Conservation (phyloP, 2,888 invertebrate genomes). For the Xylota segnis region DNA sequence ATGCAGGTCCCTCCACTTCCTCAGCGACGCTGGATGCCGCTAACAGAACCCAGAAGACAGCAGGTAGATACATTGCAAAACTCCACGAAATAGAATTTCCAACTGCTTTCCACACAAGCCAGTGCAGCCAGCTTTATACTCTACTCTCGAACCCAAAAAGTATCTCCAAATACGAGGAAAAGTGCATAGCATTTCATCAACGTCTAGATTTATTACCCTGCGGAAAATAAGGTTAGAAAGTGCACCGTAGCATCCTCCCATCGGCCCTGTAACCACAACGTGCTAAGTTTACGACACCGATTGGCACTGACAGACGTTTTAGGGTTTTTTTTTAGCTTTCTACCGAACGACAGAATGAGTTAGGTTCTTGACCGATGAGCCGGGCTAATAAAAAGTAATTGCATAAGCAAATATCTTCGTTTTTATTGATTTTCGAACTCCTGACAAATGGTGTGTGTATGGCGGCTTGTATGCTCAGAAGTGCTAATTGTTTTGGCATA, state of each 20-base stretch:
- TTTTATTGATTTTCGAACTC: background rate
- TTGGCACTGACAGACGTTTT: no score
- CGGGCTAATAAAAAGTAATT: background rate
- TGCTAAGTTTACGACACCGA: no score
- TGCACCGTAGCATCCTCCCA: no score
- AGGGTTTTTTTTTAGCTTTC: background rate
- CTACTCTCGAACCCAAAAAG: background rate
- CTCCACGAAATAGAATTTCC: background rate
- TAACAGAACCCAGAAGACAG: background rate
- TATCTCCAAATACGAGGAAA: background rate
- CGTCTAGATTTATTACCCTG: background rate
- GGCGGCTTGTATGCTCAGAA: no score
- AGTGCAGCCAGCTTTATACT: background rate
- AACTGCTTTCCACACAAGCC: background rate
- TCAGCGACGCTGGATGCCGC: no score
- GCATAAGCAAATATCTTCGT: background rate
- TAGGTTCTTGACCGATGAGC: conserved; percentile 1
- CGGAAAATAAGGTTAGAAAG: no score
- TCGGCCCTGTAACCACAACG: no score
- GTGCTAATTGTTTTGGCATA: conserved; percentile 1
- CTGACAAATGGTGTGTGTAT: background rate
- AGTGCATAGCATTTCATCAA: background rate
- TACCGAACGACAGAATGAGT: background rate
- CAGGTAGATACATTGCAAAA: background rate
- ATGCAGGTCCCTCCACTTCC: background rate